phyloP scores from a whole-genome alignment of 2,888 invertebrate species.

The Petrolisthes cinctipes region DNA sequence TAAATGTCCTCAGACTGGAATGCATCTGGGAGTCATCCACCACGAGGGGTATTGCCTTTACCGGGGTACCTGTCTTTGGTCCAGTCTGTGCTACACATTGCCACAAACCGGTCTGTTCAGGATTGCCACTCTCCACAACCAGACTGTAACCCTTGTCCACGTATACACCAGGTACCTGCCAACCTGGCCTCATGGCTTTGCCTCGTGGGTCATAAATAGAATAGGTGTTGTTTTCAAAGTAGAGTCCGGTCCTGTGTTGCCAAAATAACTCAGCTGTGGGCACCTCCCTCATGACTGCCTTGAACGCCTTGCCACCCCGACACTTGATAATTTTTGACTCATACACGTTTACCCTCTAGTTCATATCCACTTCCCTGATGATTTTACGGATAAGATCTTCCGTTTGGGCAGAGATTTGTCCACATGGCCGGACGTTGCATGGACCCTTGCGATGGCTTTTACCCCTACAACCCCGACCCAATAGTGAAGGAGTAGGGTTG shows the following conservation, averaged over 20 bases:
- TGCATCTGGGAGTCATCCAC: not conserved
- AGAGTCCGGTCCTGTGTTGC: constrained; percentile 25
- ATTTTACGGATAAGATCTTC: not conserved
- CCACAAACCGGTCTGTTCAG: constrained; percentile 19
- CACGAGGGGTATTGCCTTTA: not conserved
- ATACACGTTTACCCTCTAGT: not conserved
- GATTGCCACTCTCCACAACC: constrained; percentile 11
- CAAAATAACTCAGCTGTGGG: constrained; percentile 18
- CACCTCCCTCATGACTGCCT: constrained; percentile 1
- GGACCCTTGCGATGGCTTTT: not conserved
- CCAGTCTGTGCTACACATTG: constrained; percentile 23
- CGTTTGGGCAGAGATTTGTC: not conserved
- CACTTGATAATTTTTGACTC: not conserved
- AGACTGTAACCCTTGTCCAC: not conserved
- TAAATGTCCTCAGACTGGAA: not conserved
- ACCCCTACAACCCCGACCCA: constrained; percentile 10
- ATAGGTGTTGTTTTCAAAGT: constrained; percentile 21
- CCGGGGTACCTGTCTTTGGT: not conserved
- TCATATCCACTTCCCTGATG: not conserved
- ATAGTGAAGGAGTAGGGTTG: constrained; percentile 16
- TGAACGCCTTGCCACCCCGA: not conserved
- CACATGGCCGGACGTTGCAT: constrained; percentile 17
- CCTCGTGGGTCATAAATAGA: not conserved
- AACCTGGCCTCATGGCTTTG: not conserved
- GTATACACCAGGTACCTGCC: not conserved